These are phyloP conservation scores for Tarsius wallacei DNA, from an alignment of 2,797 vertebrate genomes.

Conservation along the genomic window DNA sequence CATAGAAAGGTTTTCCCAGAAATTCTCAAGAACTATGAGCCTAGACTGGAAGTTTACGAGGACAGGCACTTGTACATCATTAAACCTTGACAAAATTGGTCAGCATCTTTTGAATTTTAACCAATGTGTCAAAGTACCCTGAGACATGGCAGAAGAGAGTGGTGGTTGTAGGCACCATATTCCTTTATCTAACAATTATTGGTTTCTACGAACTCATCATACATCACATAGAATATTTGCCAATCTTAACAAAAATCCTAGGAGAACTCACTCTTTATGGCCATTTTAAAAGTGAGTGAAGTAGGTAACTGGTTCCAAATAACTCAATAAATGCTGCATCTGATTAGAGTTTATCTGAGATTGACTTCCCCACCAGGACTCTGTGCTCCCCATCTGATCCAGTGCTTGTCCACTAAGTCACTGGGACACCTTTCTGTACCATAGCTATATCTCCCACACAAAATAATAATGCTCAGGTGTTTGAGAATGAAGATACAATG, in stretches of 20 bases:
- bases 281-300: background rate
- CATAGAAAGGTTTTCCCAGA: background rate
- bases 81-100: background rate
- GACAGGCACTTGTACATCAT: background rate
- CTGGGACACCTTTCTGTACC: background rate
- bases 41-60: background rate
- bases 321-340: background rate
- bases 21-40: background rate
- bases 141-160: background rate
- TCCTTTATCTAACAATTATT: background rate
- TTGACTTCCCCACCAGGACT: background rate
- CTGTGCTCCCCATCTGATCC: background rate
- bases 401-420: background rate
- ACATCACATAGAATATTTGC: background rate
- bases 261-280: background rate
- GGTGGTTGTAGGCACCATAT: background rate
- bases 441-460: background rate
- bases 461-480: background rate
- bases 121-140: background rate
- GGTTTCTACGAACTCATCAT: background rate
- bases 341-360: background rate
- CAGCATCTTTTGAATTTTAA: background rate
- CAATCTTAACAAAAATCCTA: background rate
- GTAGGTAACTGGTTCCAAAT: background rate
- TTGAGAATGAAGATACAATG: background rate